Percentiles rank a stretch among this genome's conserved stretches.
Evolutionary conservation across 2,113 vertebrate species (phyloP).

Genomic region (Diadophis punctatus): DNA sequence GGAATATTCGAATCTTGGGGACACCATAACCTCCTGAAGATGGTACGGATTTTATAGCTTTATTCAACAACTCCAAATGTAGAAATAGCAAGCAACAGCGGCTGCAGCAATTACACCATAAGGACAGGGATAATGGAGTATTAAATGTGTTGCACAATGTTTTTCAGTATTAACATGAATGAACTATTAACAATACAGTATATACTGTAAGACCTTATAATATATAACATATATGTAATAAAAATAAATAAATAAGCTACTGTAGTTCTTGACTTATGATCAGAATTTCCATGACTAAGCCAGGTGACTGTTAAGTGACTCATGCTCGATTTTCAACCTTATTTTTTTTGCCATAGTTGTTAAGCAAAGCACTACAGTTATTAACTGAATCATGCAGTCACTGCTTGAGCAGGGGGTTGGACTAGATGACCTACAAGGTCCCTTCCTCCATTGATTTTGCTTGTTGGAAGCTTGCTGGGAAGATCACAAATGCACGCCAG

Average conservation of each 20-base stretch:
- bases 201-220: neutral
- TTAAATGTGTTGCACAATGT: neutral
- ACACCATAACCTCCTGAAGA: neutral
- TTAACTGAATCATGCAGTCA: no score
- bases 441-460: no score
- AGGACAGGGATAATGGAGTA: neutral
- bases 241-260: neutral
- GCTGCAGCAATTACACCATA: neutral
- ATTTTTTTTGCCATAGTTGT: neutral
- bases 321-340: neutral
- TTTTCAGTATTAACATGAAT: neutral
- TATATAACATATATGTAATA: neutral
- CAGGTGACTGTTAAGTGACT: neutral
- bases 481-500: neutral
- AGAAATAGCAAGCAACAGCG: neutral
- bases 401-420: no score
- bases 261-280: neutral
- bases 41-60: neutral
- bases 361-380: neutral
- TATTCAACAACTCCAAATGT: neutral
- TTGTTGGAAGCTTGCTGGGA: no score
- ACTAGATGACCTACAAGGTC: no score
- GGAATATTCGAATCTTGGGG: neutral
- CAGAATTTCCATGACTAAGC: neutral
- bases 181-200: neutral